A percentile compares a stretch with the other conserved stretches of the same genome.
phyloP scores from a whole-genome alignment of 2,888 invertebrate species.

The Malthinus seriepunctatus region DNA sequence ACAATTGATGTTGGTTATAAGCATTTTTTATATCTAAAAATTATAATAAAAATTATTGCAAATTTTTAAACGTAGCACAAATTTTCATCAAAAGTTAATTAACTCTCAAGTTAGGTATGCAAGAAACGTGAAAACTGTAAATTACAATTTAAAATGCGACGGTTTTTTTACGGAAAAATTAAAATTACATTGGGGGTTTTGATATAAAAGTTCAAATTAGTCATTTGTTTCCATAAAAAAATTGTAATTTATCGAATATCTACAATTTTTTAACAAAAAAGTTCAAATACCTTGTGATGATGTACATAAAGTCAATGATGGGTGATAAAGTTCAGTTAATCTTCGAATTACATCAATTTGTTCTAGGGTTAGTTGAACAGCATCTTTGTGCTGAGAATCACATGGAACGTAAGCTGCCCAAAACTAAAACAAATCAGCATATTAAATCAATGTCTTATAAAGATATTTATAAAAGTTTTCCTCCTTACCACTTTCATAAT shows the following conservation, averaged over 20 bases:
- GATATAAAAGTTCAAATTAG: too few relatives aligned
- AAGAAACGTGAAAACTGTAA: slow-evolving; percentile 18
- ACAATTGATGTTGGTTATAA: slow-evolving; percentile 70
- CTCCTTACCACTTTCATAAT: too few relatives aligned
- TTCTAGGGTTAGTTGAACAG: slow-evolving; percentile 81
- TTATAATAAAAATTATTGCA: slow-evolving; percentile 6
- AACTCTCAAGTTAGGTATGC: slow-evolving; percentile 3
- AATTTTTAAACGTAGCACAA: slow-evolving; percentile 1
- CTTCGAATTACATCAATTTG: slow-evolving; percentile 86
- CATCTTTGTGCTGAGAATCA: slow-evolving; percentile 80
- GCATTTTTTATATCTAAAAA: slow-evolving; percentile 69
- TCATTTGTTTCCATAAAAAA: too few relatives aligned
- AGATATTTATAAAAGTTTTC: too few relatives aligned
- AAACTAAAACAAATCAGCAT: slow-evolving; percentile 63
- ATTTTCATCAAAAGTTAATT: slow-evolving; percentile 5
- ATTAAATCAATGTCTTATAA: background rate
- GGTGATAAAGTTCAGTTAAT: slow-evolving; percentile 77
- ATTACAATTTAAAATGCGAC: slow-evolving; percentile 10
- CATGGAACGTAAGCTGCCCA: slow-evolving; percentile 89
- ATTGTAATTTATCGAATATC: too few relatives aligned
- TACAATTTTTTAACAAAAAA: background rate
- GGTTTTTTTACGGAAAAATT: slow-evolving; percentile 7
- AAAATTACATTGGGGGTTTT: background rate
- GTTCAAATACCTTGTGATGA: slow-evolving; percentile 68
- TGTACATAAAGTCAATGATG: slow-evolving; percentile 76